Conservation (phyloP, 2,888 invertebrate genomes). For the Gnatocerus cornutus region DNA sequence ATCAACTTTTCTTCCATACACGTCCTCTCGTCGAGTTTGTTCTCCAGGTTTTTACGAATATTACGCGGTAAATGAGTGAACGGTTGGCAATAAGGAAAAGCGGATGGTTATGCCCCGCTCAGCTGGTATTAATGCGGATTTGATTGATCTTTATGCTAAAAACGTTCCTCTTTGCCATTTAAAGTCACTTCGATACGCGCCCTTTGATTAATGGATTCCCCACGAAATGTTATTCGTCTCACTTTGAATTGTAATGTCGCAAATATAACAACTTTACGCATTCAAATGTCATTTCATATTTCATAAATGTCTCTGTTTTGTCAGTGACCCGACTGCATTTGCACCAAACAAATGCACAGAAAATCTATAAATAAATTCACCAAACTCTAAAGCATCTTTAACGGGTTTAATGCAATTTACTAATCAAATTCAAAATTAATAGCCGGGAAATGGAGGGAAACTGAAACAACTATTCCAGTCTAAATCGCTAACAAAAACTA, state of each 20-base stretch:
- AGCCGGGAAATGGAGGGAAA: no score
- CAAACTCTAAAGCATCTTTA: no score
- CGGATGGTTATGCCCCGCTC: constrained; percentile 29
- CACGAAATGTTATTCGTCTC: constrained; percentile 57
- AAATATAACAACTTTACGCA: constrained; percentile 53
- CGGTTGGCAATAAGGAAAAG: constrained; percentile 42
- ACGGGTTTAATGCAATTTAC: no score
- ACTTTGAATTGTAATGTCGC: constrained; percentile 56
- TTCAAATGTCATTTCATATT: constrained; percentile 57
- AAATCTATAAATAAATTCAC: no score
- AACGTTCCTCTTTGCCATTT: constrained; percentile 58
- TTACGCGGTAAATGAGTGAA: constrained; percentile 42
- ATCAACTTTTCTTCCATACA: constrained; percentile 21
- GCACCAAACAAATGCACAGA: constrained; percentile 26
- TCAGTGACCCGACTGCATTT: constrained; percentile 38
- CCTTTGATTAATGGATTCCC: constrained; percentile 58
- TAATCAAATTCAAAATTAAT: no score
- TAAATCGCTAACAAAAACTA: no score
- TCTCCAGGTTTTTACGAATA: constrained; percentile 10
- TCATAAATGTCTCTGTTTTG: constrained; percentile 41
- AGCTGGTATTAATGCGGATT: constrained; percentile 48
- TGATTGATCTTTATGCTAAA: constrained; percentile 57
- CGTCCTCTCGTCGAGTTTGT: background rate
- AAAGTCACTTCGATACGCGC: constrained; percentile 56
- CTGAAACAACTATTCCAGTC: no score